phyloP scores from a whole-genome alignment of 2,113 vertebrate genomes.

The Varanus komodoensis region DNA sequence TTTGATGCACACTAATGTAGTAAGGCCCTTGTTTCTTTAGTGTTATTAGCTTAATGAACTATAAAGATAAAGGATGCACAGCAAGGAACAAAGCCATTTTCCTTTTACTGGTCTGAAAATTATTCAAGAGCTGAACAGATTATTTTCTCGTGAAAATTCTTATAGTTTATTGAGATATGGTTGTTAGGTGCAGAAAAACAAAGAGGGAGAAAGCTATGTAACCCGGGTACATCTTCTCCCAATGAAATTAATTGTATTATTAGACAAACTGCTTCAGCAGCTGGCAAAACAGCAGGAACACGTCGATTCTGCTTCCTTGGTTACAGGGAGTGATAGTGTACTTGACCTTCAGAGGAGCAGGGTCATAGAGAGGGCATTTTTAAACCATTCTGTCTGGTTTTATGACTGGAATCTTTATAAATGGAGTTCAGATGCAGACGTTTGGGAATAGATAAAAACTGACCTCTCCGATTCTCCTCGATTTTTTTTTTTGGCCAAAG shows the following conservation, averaged over 20 bases:
- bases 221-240: constrained; percentile 33
- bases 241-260: constrained; percentile 63
- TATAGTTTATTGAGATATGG: constrained; percentile 10
- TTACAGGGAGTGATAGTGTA: constrained; percentile 73
- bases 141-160: constrained; percentile 20
- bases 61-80: constrained; percentile 21
- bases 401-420: constrained; percentile 51
- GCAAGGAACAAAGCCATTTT: constrained; percentile 27
- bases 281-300: constrained; percentile 65
- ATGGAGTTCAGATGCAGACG: constrained; percentile 47
- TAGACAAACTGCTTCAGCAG: constrained; percentile 69
- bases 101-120: constrained; percentile 44
- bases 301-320: constrained; percentile 72
- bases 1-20: constrained; percentile 19
- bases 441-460: constrained; percentile 38
- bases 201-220: constrained; percentile 30
- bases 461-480: constrained; percentile 23
- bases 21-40: constrained; percentile 28
- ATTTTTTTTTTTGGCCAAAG: constrained; percentile 44
- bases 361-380: constrained; percentile 72
- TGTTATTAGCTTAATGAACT: constrained; percentile 31
- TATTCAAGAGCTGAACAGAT: constrained; percentile 26
- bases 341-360: constrained; percentile 78
- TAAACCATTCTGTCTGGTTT: constrained; percentile 62
- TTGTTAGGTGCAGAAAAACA: not conserved